Evolutionary conservation across 2,113 vertebrate species (phyloP).

Genomic region (Talpa occidentalis): DNA sequence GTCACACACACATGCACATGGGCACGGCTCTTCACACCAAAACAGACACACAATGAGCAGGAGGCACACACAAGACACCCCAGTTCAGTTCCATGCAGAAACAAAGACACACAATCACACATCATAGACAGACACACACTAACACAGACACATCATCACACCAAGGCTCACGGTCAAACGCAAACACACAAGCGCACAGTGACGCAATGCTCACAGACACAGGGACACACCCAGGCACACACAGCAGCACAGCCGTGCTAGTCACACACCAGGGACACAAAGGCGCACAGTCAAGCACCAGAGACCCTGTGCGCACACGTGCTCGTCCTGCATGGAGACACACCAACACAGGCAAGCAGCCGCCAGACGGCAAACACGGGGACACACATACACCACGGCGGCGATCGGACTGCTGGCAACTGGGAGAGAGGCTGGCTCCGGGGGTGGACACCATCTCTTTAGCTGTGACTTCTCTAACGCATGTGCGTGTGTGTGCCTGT

Average conservation of each 20-base stretch:
- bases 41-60: neutral
- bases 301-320: neutral
- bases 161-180: neutral
- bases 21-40: neutral
- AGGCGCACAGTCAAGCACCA: slow-evolving; percentile 64
- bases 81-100: neutral
- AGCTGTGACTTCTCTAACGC: neutral
- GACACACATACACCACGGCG: neutral
- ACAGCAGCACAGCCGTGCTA: neutral
- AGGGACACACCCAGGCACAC: slow-evolving; percentile 53
- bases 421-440: neutral
- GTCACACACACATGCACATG: too few relatives aligned
- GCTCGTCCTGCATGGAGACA: slow-evolving; percentile 27
- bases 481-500: neutral
- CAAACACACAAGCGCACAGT: neutral
- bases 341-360: slow-evolving; percentile 75
- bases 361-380: slow-evolving; percentile 36
- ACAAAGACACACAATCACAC: neutral
- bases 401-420: neutral
- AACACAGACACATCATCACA: fast-evolving
- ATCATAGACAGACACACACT: neutral
- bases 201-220: neutral
- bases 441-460: neutral
- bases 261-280: neutral
- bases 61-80: neutral